phyloP scores from a whole-genome alignment of 2,797 vertebrate species.

The Dromococcyx pavoninus region DNA sequence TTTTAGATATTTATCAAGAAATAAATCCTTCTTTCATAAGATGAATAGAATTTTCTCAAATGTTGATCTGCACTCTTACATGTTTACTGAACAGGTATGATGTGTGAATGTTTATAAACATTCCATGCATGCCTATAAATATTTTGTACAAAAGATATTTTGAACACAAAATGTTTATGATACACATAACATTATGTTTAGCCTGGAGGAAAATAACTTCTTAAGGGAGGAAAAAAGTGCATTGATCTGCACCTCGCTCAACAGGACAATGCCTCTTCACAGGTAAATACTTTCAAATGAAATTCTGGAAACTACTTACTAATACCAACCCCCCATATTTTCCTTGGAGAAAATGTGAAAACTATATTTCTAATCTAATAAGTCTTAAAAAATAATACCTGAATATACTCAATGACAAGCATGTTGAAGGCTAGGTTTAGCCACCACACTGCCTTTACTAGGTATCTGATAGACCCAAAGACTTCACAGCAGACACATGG shows the following conservation, averaged over 20 bases:
- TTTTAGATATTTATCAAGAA: neutral
- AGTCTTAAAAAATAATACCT: neutral
- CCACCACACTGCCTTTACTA: fast-evolving
- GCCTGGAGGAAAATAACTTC: neutral
- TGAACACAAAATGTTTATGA: neutral
- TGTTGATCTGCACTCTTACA: neutral
- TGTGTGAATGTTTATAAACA: neutral
- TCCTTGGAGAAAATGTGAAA: neutral
- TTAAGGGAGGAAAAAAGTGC: neutral
- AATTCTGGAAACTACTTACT: neutral
- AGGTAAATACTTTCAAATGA: neutral
- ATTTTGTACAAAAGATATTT: neutral
- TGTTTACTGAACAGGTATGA: neutral
- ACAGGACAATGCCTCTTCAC: neutral
- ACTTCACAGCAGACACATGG: fast-evolving
- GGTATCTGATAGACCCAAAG: neutral
- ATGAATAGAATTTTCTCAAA: neutral
- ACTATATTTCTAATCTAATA: neutral
- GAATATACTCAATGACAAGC: neutral
- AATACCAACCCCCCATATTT: neutral
- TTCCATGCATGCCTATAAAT: neutral
- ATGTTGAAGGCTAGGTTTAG: fast-evolving
- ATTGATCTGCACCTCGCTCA: neutral
- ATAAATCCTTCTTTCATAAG: neutral
- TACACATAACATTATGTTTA: neutral